phyloP scores from a whole-genome alignment of 2,113 vertebrate genomes.

The Saimiri boliviensis region DNA sequence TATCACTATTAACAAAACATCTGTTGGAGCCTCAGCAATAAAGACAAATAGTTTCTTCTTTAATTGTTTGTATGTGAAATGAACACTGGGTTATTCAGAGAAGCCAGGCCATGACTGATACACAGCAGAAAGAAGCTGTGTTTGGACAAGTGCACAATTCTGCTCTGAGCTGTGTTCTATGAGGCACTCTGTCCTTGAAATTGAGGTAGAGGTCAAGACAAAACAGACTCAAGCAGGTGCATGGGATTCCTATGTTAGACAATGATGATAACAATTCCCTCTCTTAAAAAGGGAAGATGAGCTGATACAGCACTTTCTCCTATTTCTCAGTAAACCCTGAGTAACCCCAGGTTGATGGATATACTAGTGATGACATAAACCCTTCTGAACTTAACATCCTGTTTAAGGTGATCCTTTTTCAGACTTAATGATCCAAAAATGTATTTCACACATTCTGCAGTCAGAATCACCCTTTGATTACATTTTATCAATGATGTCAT shows the following conservation, averaged over 20 bases:
- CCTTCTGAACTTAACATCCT: not conserved
- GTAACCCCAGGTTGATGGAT: not conserved
- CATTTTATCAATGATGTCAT: constrained; percentile 41
- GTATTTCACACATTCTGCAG: not conserved
- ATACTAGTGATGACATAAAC: not conserved
- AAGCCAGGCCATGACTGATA: not conserved
- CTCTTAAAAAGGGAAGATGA: not conserved
- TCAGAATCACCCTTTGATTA: not conserved
- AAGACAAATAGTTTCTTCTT: constrained; percentile 68
- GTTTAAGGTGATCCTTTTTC: not conserved
- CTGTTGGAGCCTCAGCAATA: constrained; percentile 64
- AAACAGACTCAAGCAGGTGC: not conserved
- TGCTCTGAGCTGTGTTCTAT: not conserved
- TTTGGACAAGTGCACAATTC: rapidly evolving
- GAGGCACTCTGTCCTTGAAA: not conserved
- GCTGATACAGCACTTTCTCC: not conserved
- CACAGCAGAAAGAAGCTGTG: not conserved
- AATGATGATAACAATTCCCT: not conserved
- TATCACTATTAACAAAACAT: constrained; percentile 66
- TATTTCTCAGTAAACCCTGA: not conserved
- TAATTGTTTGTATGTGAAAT: constrained; percentile 54
- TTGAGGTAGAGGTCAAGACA: not conserved
- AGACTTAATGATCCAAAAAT: constrained; percentile 25
- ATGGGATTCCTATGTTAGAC: not conserved
- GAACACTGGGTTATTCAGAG: constrained; percentile 30